Evolutionary conservation across 2,888 invertebrate species (phyloP).

Genomic region (Mimas tiliae): DNA sequence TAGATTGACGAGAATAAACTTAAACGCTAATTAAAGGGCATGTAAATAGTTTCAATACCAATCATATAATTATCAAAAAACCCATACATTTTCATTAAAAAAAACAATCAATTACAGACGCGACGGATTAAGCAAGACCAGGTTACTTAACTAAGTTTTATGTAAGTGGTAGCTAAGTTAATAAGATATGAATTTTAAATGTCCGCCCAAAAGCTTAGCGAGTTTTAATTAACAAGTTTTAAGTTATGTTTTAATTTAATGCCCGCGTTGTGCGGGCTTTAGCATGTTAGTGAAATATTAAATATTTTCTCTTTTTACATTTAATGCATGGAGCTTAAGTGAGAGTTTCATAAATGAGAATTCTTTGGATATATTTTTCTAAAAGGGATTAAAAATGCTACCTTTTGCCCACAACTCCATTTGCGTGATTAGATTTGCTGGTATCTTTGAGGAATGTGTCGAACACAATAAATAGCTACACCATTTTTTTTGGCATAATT

Average conservation of each 20-base stretch:
- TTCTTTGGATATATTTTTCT: background rate
- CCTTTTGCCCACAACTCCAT: too few species aligned
- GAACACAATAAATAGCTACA: too few species aligned
- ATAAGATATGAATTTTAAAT: constrained; percentile 60
- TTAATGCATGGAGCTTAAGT: background rate
- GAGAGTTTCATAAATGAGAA: background rate
- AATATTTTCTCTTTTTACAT: constrained; percentile 18
- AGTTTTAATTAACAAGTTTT: constrained; percentile 29
- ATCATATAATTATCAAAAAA: background rate
- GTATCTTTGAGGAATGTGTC: too few species aligned
- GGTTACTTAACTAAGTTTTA: constrained; percentile 47
- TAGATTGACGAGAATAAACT: background rate
- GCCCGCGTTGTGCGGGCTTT: constrained; percentile 8
- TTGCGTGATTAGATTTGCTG: too few species aligned
- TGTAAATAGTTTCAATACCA: background rate
- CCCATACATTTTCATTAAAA: constrained; percentile 29
- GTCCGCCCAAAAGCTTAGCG: constrained; percentile 38
- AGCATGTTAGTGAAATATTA: background rate
- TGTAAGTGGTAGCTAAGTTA: constrained; percentile 52
- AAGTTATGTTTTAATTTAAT: constrained; percentile 22
- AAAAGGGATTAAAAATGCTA: background rate
- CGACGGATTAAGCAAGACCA: constrained; percentile 32
- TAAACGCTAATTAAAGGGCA: background rate
- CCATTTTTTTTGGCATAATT: too few species aligned
- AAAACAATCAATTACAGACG: constrained; percentile 36